Percentiles rank a stretch among this genome's conserved stretches.
These are phyloP conservation scores for Channa maculata DNA, from an alignment of 2,113 vertebrate genomes.

Conservation along the genomic window DNA sequence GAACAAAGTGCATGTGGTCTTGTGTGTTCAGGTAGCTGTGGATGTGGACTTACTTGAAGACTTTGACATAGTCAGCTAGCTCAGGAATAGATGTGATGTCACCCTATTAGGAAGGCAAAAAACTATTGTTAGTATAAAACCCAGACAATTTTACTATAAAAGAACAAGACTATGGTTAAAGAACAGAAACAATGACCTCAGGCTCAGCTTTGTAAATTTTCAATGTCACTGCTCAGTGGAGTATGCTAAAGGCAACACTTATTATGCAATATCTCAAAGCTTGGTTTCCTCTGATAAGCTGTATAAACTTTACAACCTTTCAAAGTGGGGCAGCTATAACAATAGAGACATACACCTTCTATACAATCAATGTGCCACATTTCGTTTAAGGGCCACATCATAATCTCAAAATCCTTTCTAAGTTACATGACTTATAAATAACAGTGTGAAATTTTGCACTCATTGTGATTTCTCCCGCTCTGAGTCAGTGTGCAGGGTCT, in stretches of 20 bases:
- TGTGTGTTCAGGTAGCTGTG: background rate
- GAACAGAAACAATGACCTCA: conserved; percentile 33
- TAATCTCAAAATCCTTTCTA: background rate
- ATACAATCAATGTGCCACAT: background rate
- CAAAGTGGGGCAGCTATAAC: conserved; percentile 17
- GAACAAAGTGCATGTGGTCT: background rate
- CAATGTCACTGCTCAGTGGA: conserved; percentile 15
- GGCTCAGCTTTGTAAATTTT: conserved; percentile 18
- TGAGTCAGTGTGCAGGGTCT: conserved; percentile 14
- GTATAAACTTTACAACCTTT: conserved; percentile 38
- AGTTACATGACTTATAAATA: conserved; percentile 4
- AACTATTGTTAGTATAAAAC: conserved; percentile 17
- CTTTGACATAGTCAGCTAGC: conserved; percentile 97
- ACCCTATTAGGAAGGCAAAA: conserved; percentile 84
- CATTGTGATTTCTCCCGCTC: background rate
- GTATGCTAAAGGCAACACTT: conserved; percentile 14
- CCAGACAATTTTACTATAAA: background rate
- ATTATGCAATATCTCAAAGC: conserved; percentile 34
- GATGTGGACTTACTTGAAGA: conserved; percentile 95
- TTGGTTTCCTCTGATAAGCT: conserved; percentile 58
- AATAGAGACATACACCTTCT: conserved; percentile 8
- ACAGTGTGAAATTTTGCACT: conserved; percentile 22
- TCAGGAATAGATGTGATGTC: conserved; percentile 99
- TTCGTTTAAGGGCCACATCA: too few relatives aligned
- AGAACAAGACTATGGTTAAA: background rate